These are phyloP conservation scores for Monopis laevigella DNA, from an alignment of 2,888 invertebrate species.

Conservation along the genomic window DNA sequence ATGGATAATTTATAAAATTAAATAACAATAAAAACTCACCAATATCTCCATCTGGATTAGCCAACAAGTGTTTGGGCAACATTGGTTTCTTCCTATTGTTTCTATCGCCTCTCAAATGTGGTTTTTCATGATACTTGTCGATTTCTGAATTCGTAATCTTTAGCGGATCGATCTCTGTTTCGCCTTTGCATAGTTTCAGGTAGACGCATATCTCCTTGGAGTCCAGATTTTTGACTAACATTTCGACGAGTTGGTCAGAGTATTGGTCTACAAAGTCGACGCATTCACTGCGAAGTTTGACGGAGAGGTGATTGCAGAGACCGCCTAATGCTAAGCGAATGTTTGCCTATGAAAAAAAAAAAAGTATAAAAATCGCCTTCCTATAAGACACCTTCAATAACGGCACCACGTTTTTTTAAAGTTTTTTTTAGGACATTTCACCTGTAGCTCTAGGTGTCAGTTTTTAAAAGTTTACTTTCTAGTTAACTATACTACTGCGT, in stretches of 20 bases:
- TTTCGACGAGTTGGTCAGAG: constrained; percentile 78
- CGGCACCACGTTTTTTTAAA: too few relatives aligned
- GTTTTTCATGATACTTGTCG: constrained; percentile 45
- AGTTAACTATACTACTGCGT: too few relatives aligned
- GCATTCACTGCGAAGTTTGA: constrained; percentile 73
- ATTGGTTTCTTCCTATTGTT: constrained; percentile 41
- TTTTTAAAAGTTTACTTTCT: too few relatives aligned
- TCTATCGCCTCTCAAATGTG: constrained; percentile 40
- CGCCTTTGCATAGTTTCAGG: constrained; percentile 75
- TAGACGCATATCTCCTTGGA: constrained; percentile 78
- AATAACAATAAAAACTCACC: constrained; percentile 37
- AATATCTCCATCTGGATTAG: constrained; percentile 37
- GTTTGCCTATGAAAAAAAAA: constrained; percentile 65
- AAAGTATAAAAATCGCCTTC: too few relatives aligned
- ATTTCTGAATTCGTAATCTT: constrained; percentile 28
- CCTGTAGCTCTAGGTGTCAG: too few relatives aligned
- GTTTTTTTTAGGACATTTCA: too few relatives aligned
- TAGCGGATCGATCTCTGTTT: constrained; percentile 33
- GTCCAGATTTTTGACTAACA: constrained; percentile 77
- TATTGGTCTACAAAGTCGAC: constrained; percentile 80
- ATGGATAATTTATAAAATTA: not conserved
- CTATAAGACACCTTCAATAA: too few relatives aligned
- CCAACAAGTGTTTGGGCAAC: constrained; percentile 40
- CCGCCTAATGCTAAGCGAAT: constrained; percentile 75
- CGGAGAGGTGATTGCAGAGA: constrained; percentile 75